These are phyloP conservation scores for Hystrix cristata DNA, from an alignment of 2,113 vertebrate genomes.

Conservation along the genomic window DNA sequence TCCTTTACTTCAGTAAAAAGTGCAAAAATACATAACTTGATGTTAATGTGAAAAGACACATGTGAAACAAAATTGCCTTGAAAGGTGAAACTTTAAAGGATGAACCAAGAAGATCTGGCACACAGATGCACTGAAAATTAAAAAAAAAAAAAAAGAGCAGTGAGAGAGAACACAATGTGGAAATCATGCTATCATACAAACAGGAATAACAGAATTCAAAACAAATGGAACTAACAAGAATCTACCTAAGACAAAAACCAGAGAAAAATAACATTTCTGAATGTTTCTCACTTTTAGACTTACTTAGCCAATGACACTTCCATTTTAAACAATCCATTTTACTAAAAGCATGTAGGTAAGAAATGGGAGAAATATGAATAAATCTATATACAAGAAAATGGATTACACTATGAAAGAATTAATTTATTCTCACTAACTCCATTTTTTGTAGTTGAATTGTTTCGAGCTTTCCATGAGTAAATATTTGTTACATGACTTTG, in stretches of 20 bases:
- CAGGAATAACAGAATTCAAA: conserved; percentile 65
- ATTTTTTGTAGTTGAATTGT: neutral
- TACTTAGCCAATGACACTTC: neutral
- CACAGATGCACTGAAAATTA: conserved; percentile 59
- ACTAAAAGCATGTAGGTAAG: neutral
- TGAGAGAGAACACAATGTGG: neutral
- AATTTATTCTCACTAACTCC: neutral
- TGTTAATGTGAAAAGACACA: conserved; percentile 70
- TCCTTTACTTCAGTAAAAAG: conserved; percentile 55
- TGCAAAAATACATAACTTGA: conserved; percentile 55
- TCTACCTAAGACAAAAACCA: neutral
- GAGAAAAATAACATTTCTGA: conserved; percentile 51
- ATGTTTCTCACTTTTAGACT: conserved; percentile 19
- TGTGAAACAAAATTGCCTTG: conserved; percentile 49
- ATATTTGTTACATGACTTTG: neutral
- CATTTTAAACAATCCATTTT: conserved; percentile 15
- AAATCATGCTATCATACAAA: conserved; percentile 51
- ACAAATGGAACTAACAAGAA: conserved; percentile 36
- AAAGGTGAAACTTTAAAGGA: conserved; percentile 73
- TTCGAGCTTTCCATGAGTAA: neutral
- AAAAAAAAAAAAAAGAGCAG: neutral
- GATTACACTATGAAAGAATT: conserved; percentile 1
- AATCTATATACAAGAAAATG: neutral
- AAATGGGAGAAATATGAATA: neutral
- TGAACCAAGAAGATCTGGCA: conserved; percentile 72